Evolutionary conservation across 2,113 vertebrate genomes (phyloP).

Genomic region (Leptosomus discolor): DNA sequence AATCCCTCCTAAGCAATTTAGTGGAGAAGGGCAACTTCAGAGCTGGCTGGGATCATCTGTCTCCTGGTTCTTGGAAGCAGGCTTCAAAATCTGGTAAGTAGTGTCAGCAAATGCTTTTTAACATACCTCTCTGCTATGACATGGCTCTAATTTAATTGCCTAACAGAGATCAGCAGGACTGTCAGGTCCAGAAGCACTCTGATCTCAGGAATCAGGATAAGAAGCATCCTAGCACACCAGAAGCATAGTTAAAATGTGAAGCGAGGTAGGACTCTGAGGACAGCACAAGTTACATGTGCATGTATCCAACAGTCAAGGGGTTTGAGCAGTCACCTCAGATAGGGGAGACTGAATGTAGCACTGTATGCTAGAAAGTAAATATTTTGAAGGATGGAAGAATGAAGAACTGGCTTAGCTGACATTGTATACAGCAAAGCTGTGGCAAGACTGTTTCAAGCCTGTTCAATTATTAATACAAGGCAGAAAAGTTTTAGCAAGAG

Average conservation of each 20-base stretch:
- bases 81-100: not conserved
- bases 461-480: not conserved
- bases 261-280: not conserved
- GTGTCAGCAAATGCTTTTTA: slow-evolving; percentile 17
- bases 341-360: not conserved
- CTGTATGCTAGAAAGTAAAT: not conserved
- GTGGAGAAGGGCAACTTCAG: not conserved
- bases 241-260: not conserved
- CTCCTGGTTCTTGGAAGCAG: not conserved
- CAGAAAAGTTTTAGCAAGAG: not conserved
- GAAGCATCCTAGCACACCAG: not conserved
- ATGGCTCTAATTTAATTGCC: slow-evolving; percentile 50
- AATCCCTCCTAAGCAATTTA: not conserved
- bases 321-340: not conserved
- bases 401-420: not conserved
- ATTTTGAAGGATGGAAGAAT: not conserved
- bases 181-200: slow-evolving; percentile 9
- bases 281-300: fast-evolving
- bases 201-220: slow-evolving; percentile 11
- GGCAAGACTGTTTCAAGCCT: not conserved
- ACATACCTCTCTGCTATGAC: slow-evolving; percentile 6
- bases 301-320: not conserved
- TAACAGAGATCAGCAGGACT: slow-evolving; percentile 10
- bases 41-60: not conserved
- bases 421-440: not conserved